Conservation (phyloP, 2,888 invertebrate species). For the Aspidapion aeneum region DNA sequence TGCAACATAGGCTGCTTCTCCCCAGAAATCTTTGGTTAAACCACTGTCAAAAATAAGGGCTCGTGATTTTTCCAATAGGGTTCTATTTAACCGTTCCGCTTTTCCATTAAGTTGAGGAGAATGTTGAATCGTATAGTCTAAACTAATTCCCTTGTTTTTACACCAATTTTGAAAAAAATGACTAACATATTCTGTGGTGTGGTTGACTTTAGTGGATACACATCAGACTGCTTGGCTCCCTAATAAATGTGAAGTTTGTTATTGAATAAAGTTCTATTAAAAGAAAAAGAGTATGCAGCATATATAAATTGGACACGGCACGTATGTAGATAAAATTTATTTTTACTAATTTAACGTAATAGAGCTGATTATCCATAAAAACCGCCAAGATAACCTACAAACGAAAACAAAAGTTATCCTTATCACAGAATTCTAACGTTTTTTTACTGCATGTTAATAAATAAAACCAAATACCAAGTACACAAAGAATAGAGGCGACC, state of each 20-base stretch:
- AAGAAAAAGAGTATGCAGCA: too few species aligned
- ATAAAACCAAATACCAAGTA: background rate
- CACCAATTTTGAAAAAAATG: constrained; percentile 28
- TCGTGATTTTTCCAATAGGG: constrained; percentile 29
- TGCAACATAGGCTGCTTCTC: constrained; percentile 31
- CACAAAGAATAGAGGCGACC: background rate
- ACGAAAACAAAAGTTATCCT: background rate
- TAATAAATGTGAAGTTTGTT: too few species aligned
- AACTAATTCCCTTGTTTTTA: constrained; percentile 24
- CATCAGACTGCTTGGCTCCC: too few species aligned
- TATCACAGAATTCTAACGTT: background rate
- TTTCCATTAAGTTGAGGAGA: constrained; percentile 27
- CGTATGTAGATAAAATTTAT: too few species aligned
- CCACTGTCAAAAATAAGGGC: constrained; percentile 31
- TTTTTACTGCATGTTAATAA: background rate
- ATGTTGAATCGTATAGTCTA: constrained; percentile 25
- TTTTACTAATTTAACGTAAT: too few species aligned
- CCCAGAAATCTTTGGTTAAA: constrained; percentile 33
- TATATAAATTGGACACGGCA: too few species aligned
- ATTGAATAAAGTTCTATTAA: too few species aligned
- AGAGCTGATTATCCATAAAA: too few species aligned
- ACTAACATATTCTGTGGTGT: constrained; percentile 26
- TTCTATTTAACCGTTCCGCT: constrained; percentile 27
- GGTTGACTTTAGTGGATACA: constrained; percentile 23
- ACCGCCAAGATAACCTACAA: background rate